These are phyloP conservation scores for Theodoxus fluviatilis DNA, from an alignment of 2,888 invertebrate species.

Conservation along the genomic window DNA sequence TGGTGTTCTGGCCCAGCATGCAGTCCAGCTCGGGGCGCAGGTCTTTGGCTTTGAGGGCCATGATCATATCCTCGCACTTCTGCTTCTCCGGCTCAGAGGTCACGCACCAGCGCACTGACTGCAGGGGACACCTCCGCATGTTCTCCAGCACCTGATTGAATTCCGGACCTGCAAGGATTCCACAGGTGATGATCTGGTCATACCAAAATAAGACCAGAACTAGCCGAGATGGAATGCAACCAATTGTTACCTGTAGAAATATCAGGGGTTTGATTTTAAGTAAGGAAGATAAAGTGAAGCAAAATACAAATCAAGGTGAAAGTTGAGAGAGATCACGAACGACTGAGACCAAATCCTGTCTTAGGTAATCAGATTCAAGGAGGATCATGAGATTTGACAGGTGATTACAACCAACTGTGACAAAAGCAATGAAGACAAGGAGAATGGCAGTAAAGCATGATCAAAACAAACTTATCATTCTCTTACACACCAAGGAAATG, in stretches of 20 bases:
- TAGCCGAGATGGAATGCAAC: background rate
- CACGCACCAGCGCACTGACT: conserved; percentile 85
- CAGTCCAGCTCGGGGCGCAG: conserved; percentile 80
- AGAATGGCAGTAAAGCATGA: too few species aligned
- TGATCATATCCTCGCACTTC: conserved; percentile 76
- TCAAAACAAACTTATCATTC: too few species aligned
- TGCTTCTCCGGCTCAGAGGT: conserved; percentile 88
- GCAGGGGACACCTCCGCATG: conserved; percentile 77
- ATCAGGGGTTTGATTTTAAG: background rate
- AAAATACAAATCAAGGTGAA: background rate
- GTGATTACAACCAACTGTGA: too few species aligned
- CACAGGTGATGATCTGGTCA: background rate
- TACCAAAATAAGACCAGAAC: background rate
- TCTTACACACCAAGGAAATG: too few species aligned
- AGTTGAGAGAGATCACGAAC: too few species aligned
- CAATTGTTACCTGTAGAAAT: background rate
- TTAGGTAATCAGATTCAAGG: too few species aligned
- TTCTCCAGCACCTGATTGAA: conserved; percentile 46
- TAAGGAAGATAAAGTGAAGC: background rate
- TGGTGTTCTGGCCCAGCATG: conserved; percentile 71
- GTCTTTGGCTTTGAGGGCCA: conserved; percentile 62
- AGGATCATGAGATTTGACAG: too few species aligned
- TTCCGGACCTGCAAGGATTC: conserved; percentile 50
- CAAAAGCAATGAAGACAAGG: too few species aligned
- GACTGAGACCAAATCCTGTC: too few species aligned